phyloP scores from a whole-genome alignment of 2,888 invertebrate genomes.

The Gymnocheta viridis region DNA sequence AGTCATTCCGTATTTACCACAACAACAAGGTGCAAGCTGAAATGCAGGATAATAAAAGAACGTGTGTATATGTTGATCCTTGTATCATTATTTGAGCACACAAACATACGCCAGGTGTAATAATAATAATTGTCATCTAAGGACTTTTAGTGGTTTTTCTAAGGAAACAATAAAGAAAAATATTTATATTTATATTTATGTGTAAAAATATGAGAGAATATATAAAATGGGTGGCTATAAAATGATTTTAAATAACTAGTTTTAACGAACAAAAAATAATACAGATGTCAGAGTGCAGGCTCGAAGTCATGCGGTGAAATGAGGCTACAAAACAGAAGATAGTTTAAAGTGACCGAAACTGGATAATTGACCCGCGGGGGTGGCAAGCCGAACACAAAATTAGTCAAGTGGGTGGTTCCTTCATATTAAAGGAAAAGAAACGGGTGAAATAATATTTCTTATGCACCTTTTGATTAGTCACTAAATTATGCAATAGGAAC shows the following conservation, averaged over 20 bases:
- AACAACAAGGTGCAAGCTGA: constrained; percentile 17
- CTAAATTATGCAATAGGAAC: too few species aligned
- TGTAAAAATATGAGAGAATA: not conserved
- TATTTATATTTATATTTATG: not conserved
- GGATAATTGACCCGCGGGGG: too few species aligned
- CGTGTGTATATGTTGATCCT: not conserved
- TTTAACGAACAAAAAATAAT: not conserved
- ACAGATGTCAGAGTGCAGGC: too few species aligned
- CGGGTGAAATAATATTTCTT: too few species aligned
- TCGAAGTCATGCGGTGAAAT: too few species aligned
- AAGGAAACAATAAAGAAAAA: constrained; percentile 6
- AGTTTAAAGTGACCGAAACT: too few species aligned
- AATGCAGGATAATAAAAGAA: not conserved
- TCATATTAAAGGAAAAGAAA: too few species aligned
- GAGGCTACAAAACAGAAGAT: too few species aligned
- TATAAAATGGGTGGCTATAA: not conserved
- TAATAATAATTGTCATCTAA: constrained; percentile 75
- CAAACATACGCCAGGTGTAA: constrained; percentile 59
- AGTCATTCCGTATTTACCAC: not conserved
- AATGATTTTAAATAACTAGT: not conserved
- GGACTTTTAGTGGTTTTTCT: constrained; percentile 66
- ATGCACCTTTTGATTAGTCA: too few species aligned
- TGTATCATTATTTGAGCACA: constrained; percentile 8
- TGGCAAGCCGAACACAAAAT: too few species aligned
- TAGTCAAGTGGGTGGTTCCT: too few species aligned